Evolutionary conservation across 2,797 vertebrate genomes (phyloP), one percentile per base, ranked within the genome.

Genomic region (Peromyscus eremicus): DNA sequence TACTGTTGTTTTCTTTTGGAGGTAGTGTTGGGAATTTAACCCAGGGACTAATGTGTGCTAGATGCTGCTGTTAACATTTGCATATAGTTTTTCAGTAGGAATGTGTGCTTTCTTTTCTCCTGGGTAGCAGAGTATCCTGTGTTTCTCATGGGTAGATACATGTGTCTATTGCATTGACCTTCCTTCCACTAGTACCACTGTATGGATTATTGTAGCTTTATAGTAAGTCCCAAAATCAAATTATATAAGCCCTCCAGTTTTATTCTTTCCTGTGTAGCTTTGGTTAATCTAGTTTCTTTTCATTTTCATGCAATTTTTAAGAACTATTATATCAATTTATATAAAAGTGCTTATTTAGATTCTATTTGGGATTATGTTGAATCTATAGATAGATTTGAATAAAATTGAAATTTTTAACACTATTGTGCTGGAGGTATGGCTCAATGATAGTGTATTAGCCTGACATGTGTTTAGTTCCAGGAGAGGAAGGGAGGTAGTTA

Each of bases 231-330:
- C 62, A 37, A 84, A 66, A 40, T 80, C 84, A 75, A 68, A 12
- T 79, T 62, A 23, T 83, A 5, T 84, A 70, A 87, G 32, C 66
- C 43, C 8, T 85, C 25, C 16, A 91, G n/a, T 6, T 89, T 93
- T 62, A 11, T 89, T 85, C 23, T 83, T 95, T 64, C 4, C 0
- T 40, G 4, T 75, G 88, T 80, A 93, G 10, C 71, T 96, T 83
- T 92, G 66, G n/a, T 43, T 92, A 73, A 49, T 85, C 27, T 89
- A 62, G 34, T 7, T 94, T 95, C 10, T 25, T 94, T 97, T 94
- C 32, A 89, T 92, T 96, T 92, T 57, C 32, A 55, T 75, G 57
- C 8, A 85, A 64, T 89, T 93, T 97, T 94, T 66, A 40, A 90
- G 68, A 46, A 81, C 83, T 17, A 84, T 57, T n/a, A 27, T 89